These are phyloP conservation scores for Podarcis muralis DNA, from an alignment of 2,113 vertebrate genomes.

Conservation along the genomic window DNA sequence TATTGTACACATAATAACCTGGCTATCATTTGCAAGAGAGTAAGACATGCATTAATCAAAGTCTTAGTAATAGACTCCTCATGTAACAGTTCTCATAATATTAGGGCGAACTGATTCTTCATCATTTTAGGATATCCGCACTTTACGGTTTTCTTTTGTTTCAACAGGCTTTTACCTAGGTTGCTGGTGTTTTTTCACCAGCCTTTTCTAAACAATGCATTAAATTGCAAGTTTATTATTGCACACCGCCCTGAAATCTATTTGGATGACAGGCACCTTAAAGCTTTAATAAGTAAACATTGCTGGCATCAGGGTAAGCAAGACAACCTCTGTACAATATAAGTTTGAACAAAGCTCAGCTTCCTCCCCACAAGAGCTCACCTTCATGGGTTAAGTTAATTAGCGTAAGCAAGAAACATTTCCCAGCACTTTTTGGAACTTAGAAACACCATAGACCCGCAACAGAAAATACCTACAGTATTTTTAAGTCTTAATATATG, in stretches of 20 bases:
- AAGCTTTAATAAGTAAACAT: neutral
- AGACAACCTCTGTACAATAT: neutral
- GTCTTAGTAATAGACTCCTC: neutral
- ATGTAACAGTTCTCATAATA: neutral
- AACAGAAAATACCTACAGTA: neutral
- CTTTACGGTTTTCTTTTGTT: neutral
- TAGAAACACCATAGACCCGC: neutral
- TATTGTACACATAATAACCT: neutral
- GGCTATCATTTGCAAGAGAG: neutral
- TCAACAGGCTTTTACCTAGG: neutral
- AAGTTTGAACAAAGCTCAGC: neutral
- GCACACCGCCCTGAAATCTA: neutral
- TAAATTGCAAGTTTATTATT: neutral
- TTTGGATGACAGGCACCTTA: too few relatives aligned
- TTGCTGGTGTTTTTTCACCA: neutral
- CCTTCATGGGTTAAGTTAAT: neutral
- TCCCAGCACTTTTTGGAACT: neutral
- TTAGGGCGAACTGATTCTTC: neutral
- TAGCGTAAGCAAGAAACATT: neutral
- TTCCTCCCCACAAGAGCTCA: neutral
- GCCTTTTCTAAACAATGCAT: neutral
- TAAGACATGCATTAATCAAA: neutral
- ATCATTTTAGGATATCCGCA: neutral
- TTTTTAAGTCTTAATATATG: neutral
- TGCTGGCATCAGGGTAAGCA: neutral